Evolutionary conservation across 1,140 invertebrate genomes (phyloP), one percentile per base, ranked within the genome.

Genomic region (Lordiphosa clarofinis): DNA sequence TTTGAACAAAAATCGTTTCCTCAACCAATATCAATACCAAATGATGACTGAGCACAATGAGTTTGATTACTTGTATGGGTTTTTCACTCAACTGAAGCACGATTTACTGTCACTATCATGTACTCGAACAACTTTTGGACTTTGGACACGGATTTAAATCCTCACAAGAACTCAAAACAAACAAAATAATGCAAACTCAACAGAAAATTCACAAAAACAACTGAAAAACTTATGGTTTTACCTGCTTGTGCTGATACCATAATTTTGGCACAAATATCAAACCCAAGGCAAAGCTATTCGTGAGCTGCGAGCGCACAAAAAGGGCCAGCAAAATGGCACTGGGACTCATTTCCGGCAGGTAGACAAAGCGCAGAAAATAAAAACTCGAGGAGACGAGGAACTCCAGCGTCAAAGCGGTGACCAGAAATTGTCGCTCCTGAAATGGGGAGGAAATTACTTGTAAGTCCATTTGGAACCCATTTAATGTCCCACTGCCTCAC

Each of bases 241-340:
- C 90, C 87, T 92, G 92, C 72, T 92, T 92, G 68, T 92, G 91
- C 67, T 93, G 91, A 89, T 95, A 95, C 94, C 94, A 95, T 35
- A 95, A 90, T 82, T 96, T 94, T 43, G 95, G 95, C 53, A 93
- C 92, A 86, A 96, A 94, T 65, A 96, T 92, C 82, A 96, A 92
- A 43, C 94, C 89, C 36, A 96, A 89, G 24, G 93, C 93, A 47
- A 95, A 89, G 31, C 94, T 95, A 46, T 94, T 93, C 9, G 95
- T 95, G 38, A 95, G 89, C 69, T 96, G 95, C 42, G 94, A 94
- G 15, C 95, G 92, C 38, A 93, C 62, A 76, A 94, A 94, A 52
- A 93, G 92, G 52, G 94, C 91, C 55, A 95, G 87, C 73, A 94
- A 92, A 24, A 93, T 91, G 73, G 92, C 89, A 73, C 94, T 93